These are phyloP conservation scores for Drosophila demipolita DNA, from an alignment of 2,888 invertebrate genomes.

Conservation along the genomic window DNA sequence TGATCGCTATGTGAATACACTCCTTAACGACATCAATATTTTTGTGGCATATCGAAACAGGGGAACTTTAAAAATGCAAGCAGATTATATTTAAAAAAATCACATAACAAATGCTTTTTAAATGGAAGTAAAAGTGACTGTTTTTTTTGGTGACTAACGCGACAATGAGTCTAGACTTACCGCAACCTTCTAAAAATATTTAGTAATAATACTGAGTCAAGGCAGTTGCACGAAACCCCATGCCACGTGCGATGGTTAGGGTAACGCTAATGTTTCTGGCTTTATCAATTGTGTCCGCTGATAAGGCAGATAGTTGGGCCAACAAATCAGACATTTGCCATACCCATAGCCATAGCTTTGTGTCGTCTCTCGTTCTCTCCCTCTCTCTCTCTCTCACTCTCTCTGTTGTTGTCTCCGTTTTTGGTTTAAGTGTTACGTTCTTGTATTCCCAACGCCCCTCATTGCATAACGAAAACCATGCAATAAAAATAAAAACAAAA, in stretches of 20 bases:
- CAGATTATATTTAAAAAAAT: neutral
- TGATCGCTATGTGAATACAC: constrained; percentile 3
- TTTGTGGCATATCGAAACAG: neutral
- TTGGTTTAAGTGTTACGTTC: constrained; percentile 26
- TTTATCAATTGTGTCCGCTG: constrained; percentile 77
- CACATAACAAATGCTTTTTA: neutral
- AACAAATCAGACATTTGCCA: constrained; percentile 54
- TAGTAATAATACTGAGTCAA: neutral
- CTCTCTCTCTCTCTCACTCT: constrained; percentile 1
- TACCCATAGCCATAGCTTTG: constrained; percentile 28
- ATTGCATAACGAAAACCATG: constrained; percentile 64
- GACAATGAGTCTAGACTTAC: neutral
- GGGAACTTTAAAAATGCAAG: neutral
- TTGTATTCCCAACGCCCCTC: constrained; percentile 47
- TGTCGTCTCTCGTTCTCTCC: constrained; percentile 4
- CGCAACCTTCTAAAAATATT: neutral
- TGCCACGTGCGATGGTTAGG: constrained; percentile 7
- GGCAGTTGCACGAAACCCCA: neutral
- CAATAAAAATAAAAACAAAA: neutral
- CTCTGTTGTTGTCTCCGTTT: constrained; percentile 8
- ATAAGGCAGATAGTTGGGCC: constrained; percentile 75
- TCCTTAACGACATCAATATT: neutral
- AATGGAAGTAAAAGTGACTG: neutral
- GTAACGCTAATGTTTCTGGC: constrained; percentile 42
- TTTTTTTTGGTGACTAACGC: neutral